These are phyloP conservation scores for Tarsius wallacei DNA, from an alignment of 2,797 vertebrate genomes.

Conservation along the genomic window DNA sequence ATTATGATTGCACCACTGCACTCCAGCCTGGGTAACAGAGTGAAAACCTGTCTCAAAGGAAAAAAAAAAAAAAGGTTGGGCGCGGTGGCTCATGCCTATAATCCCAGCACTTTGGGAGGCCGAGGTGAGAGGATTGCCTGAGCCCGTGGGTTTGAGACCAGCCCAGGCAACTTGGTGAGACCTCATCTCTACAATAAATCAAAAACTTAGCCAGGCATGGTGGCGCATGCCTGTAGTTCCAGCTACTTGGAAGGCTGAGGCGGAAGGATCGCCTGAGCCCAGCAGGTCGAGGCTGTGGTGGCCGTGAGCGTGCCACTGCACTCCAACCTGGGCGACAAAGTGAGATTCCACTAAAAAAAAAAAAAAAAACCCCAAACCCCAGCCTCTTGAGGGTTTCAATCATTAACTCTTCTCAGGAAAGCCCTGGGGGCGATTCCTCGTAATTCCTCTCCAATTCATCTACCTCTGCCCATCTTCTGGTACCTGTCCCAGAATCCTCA, in stretches of 20 bases:
- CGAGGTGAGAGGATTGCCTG: background rate
- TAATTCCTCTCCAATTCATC: background rate
- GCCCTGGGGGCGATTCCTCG: background rate
- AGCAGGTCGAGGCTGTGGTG: background rate
- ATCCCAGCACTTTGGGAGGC: background rate
- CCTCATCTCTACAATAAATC: too few relatives aligned
- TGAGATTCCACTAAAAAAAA: background rate
- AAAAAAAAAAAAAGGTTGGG: too few relatives aligned
- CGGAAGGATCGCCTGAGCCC: background rate
- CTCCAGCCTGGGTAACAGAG: background rate
- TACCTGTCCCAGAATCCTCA: background rate
- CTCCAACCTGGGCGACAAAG: background rate
- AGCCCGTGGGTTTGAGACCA: background rate
- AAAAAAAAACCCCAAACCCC: too few relatives aligned
- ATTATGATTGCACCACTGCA: background rate
- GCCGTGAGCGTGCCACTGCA: background rate
- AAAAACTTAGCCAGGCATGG: too few relatives aligned
- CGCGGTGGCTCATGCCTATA: background rate
- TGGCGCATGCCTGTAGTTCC: background rate
- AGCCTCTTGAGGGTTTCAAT: background rate
- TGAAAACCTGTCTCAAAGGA: too few relatives aligned
- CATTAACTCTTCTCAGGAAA: background rate
- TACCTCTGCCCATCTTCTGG: background rate
- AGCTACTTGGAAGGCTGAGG: background rate
- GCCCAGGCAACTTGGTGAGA: too few relatives aligned